Percentiles rank a stretch among this genome's conserved stretches.
Evolutionary conservation across 1,140 invertebrate species (phyloP).

Genomic region (Papilio helenus): DNA sequence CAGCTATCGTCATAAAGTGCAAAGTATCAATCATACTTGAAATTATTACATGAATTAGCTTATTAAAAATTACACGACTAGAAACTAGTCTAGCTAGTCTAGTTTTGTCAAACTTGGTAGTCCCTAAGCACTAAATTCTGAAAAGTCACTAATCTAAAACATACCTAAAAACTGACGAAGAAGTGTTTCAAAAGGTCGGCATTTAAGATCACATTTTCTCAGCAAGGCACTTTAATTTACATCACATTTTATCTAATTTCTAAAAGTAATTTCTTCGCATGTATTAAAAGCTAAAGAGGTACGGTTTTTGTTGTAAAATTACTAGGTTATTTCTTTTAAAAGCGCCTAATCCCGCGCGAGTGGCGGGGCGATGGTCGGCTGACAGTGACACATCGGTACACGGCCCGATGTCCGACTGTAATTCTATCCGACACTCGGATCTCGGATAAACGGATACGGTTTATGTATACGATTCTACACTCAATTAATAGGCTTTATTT

Average conservation of each 20-base stretch:
- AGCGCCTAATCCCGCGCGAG: slow-evolving; percentile 72
- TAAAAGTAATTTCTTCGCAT: slow-evolving; percentile 21
- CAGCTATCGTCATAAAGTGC: neutral
- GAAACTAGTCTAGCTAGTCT: too few species aligned
- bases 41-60: too few species aligned
- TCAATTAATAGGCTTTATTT: slow-evolving; percentile 42
- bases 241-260: neutral
- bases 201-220: neutral
- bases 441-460: slow-evolving; percentile 45
- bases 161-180: neutral
- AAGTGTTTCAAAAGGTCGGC: neutral
- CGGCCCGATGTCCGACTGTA: slow-evolving; percentile 78
- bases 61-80: too few species aligned
- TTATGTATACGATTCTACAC: slow-evolving; percentile 42
- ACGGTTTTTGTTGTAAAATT: slow-evolving; percentile 27
- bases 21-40: too few species aligned
- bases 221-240: neutral
- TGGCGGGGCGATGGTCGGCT: slow-evolving; percentile 65
- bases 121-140: neutral
- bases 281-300: slow-evolving; percentile 3
- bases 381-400: slow-evolving; percentile 83
- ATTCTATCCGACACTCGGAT: slow-evolving; percentile 72
- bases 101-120: neutral
- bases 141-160: neutral
- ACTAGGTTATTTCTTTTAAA: slow-evolving; percentile 73